Conservation (phyloP, 35 echinoderm and acorn worm genomes). For the Hemicentrotus pulcherrimus region DNA sequence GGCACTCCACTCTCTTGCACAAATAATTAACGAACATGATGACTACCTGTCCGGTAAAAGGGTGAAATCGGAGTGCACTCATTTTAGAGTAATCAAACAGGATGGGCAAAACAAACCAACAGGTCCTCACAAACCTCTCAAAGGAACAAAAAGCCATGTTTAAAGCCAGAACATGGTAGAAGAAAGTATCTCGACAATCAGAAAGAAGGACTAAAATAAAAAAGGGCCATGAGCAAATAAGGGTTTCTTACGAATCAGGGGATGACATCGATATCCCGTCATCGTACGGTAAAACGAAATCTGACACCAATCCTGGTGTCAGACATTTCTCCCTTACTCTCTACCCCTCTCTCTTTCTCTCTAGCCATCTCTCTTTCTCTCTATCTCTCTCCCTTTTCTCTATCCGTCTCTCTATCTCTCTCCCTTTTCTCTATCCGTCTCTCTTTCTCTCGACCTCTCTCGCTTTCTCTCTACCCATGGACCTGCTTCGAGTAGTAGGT, state of each 20-base stretch:
- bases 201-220: background rate
- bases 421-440: too few species aligned
- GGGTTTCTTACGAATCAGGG: slow-evolving; percentile 32
- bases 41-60: background rate
- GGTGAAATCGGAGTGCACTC: background rate
- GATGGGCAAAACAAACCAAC: background rate
- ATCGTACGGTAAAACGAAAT: slow-evolving; percentile 1
- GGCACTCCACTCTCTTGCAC: background rate
- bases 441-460: too few species aligned
- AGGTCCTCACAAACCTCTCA: background rate
- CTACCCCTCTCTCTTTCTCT: background rate
- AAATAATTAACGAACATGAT: background rate
- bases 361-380: background rate
- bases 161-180: background rate
- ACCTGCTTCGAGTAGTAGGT: too few species aligned
- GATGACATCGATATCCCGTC: background rate
- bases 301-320: background rate
- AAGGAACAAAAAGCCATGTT: background rate
- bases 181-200: background rate
- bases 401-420: background rate
- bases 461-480: too few species aligned
- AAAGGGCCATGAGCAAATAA: slow-evolving; percentile 35
- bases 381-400: background rate
- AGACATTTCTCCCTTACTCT: background rate
- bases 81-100: background rate